Base-by-base conservation (phyloP, 2,113 vertebrate species). In the Saccopteryx bilineata region DNA sequence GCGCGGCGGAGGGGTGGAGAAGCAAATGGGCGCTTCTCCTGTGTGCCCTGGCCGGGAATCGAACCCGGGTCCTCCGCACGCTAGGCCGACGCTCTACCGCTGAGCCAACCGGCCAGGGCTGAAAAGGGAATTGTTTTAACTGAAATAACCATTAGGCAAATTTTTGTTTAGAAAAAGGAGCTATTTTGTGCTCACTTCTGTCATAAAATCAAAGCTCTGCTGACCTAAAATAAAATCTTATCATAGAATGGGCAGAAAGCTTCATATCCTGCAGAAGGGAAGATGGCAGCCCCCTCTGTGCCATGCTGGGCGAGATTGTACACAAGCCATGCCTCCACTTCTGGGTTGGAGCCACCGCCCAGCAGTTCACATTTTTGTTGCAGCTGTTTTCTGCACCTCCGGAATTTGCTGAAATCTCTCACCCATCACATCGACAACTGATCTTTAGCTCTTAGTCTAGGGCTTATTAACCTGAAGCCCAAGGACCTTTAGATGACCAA, bases 131-230 rank as follows among this genome's bases (percentile, higher is more conserved):
- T 91, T 92, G 19, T 78, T 95, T 96, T 83, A 82, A 78, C 39
- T 78, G 12, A 91, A 90, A 82, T 90, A 39, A 31, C 52, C 24
- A 26, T 63, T 75, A 87, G 60, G 65, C 61, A 75, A 60, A 65
- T 17, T 31, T 92, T 78, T 87, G 23, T 85, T 63, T 39, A 5
- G n/a, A 60, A 61, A 93, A 93, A 65, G 33, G 33, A 90, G 46
- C 54, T 93, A n/a, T 90, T 93, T 96, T 74, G 72, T 94, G 60
- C 56, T 87, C 65, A 52, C 14, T 95, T 91, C 52, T 63, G 80
- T 91, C 58, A 79, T 68, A 92, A 90, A 95, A 83, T 58, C 87
- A 91, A 92, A 95, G 65, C 18, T 95, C 48, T 72, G 54, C n/a
- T 96, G 63, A 71, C 54, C 21, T 76, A 61, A 93, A 96, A 89